phyloP scores from a whole-genome alignment of 2,888 invertebrate genomes.

The Oconnorella tubifera region DNA sequence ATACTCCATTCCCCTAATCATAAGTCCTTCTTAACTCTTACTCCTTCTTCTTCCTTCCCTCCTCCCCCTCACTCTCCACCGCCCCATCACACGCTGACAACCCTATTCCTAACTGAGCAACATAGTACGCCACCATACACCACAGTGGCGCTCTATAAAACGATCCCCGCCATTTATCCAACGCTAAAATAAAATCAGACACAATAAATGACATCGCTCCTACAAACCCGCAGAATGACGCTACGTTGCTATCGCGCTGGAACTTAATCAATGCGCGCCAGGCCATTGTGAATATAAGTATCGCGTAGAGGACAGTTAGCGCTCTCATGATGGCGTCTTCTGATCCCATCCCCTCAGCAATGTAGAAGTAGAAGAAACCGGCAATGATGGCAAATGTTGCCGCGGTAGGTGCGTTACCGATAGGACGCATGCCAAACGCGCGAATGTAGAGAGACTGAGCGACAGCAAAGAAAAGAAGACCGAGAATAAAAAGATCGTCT shows the following conservation, averaged over 20 bases:
- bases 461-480: background rate
- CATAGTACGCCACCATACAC: slow-evolving; percentile 14
- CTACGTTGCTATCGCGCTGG: background rate
- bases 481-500: background rate
- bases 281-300: slow-evolving; percentile 14
- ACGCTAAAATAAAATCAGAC: slow-evolving; percentile 14
- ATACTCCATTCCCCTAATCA: no score
- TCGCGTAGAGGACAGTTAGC: slow-evolving; percentile 1
- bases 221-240: background rate
- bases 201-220: slow-evolving; percentile 10
- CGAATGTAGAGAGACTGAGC: slow-evolving; percentile 12
- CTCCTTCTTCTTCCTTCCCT: no score
- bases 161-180: slow-evolving; percentile 14
- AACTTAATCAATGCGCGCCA: slow-evolving; percentile 10
- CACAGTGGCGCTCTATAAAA: slow-evolving; percentile 4
- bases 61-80: no score
- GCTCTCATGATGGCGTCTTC: slow-evolving; percentile 1
- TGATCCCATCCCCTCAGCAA: background rate
- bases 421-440: slow-evolving; percentile 13
- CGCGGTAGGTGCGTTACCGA: slow-evolving; percentile 3
- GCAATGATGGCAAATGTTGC: slow-evolving; percentile 7
- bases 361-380: background rate
- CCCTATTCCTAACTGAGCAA: slow-evolving; percentile 14
- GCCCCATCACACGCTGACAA: slow-evolving; percentile 11
- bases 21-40: no score